These are phyloP conservation scores for Ctena decussata DNA, from an alignment of 2,888 invertebrate species.

Conservation along the genomic window DNA sequence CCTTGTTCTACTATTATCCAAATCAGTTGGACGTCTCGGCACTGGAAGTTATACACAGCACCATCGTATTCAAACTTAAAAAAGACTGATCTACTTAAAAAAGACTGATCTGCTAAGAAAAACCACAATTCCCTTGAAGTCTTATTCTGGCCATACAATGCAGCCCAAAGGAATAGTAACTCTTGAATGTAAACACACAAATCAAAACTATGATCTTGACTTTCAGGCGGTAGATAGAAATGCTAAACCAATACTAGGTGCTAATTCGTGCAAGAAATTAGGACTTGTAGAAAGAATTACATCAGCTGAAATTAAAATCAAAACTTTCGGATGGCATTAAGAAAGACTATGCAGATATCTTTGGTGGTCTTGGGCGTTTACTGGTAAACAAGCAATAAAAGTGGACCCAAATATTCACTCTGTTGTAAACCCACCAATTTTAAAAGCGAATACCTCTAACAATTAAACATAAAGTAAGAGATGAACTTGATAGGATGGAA, in stretches of 20 bases:
- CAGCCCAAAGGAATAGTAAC: background rate
- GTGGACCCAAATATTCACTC: conserved; percentile 23
- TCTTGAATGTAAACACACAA: conserved; percentile 4
- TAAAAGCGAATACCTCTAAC: conserved; percentile 23
- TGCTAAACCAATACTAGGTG: conserved; percentile 29
- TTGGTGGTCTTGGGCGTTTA: conserved; percentile 30
- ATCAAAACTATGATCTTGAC: conserved; percentile 3
- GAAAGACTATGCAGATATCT: conserved; percentile 17
- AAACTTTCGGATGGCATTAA: conserved; percentile 19
- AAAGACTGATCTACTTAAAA: too few species aligned
- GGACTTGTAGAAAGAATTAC: conserved; percentile 21
- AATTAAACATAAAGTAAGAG: conserved; percentile 42
- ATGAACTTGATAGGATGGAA: conserved; percentile 52
- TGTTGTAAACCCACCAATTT: conserved; percentile 44
- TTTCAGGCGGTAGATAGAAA: conserved; percentile 39
- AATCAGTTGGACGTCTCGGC: too few species aligned
- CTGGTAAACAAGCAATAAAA: conserved; percentile 35
- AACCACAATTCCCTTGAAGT: background rate
- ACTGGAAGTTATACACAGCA: too few species aligned
- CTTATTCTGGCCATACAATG: conserved; percentile 31
- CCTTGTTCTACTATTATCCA: too few species aligned
- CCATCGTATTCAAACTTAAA: too few species aligned
- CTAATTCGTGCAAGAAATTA: conserved; percentile 16
- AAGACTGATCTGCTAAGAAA: background rate
- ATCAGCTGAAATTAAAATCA: background rate